Conservation (phyloP, 2,797 vertebrate species). For the Notamacropus eugenii region DNA sequence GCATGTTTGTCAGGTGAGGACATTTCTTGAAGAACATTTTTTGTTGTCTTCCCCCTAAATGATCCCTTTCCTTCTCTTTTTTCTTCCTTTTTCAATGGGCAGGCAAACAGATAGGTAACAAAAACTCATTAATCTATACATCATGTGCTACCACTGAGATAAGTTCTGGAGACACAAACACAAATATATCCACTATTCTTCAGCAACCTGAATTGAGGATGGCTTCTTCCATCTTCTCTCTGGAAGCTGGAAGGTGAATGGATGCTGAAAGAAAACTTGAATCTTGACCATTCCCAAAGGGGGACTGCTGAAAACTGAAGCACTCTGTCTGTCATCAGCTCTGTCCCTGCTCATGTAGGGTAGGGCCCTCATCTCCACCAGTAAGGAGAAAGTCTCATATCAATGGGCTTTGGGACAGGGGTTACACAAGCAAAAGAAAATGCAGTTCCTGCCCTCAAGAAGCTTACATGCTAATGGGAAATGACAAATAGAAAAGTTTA, state of each 20-base stretch:
- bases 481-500: background rate
- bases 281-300: background rate
- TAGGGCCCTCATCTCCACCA: background rate
- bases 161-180: background rate
- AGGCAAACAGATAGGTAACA: background rate
- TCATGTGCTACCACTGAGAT: background rate
- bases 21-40: background rate
- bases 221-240: background rate
- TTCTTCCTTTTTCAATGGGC: background rate
- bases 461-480: background rate
- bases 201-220: background rate
- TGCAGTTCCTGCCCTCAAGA: background rate
- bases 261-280: background rate
- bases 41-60: background rate
- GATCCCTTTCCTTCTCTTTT: background rate
- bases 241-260: background rate
- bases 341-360: background rate
- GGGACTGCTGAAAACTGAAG: background rate
- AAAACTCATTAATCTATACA: background rate
- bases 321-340: background rate
- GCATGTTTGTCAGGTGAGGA: constrained; percentile 87
- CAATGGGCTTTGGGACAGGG: background rate
- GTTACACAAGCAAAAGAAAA: background rate
- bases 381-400: background rate
- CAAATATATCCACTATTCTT: background rate